Percentiles rank a stretch among this genome's conserved stretches.
Conservation (phyloP, 2,113 vertebrate species). For the Syrrhaptes paradoxus region DNA sequence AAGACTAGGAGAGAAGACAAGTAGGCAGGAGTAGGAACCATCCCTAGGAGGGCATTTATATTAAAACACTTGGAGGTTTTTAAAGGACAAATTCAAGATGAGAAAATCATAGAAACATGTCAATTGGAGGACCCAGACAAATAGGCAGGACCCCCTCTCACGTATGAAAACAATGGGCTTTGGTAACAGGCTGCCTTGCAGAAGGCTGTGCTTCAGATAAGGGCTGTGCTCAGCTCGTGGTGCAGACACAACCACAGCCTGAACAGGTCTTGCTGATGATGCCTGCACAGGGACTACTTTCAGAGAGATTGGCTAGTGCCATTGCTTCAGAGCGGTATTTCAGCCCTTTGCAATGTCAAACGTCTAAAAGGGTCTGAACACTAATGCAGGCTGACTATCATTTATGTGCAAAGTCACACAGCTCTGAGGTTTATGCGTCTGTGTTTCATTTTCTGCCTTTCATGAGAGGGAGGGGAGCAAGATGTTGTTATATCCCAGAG, state of each 20-base stretch:
- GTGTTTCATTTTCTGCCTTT: conserved; percentile 36
- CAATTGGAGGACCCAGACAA: not conserved
- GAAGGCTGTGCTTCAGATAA: not conserved
- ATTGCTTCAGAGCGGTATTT: not conserved
- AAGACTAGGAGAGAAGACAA: not conserved
- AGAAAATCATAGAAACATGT: not conserved
- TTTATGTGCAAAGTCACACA: not conserved
- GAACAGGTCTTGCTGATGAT: accelerated
- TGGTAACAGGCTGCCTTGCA: not conserved
- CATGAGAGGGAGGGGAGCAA: not conserved
- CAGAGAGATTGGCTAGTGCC: not conserved
- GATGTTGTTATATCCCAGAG: not conserved
- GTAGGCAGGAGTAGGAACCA: not conserved
- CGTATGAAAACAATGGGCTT: accelerated
- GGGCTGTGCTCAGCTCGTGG: not conserved
- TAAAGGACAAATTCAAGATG: not conserved
- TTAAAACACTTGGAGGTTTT: not conserved
- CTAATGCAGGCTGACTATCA: not conserved
- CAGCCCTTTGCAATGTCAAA: not conserved
- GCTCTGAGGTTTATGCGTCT: conserved; percentile 1
- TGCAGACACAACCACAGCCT: not conserved
- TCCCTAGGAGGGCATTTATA: not conserved
- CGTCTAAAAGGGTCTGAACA: not conserved
- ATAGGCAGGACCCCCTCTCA: not conserved
- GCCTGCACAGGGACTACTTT: not conserved